Evolutionary conservation across 2,888 invertebrate species (phyloP).

Genomic region (Dasypogon diadema): DNA sequence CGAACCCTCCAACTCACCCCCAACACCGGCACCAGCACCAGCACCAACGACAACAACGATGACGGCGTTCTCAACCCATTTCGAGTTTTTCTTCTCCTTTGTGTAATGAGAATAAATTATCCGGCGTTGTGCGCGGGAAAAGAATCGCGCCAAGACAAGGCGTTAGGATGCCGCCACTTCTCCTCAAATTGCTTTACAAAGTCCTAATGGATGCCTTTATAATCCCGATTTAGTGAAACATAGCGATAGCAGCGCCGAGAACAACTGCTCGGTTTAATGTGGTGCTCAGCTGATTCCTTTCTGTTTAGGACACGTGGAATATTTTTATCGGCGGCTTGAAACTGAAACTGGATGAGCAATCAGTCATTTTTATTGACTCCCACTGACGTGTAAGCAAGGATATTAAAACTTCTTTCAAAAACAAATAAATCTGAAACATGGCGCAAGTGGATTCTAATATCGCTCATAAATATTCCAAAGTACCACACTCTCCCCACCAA

Average conservation of each 20-base stretch:
- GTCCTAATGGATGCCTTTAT: constrained; percentile 42
- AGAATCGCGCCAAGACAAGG: constrained; percentile 38
- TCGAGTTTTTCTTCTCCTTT: constrained; percentile 48
- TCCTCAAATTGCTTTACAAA: constrained; percentile 18
- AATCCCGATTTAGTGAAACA: constrained; percentile 41
- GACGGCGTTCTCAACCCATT: constrained; percentile 40
- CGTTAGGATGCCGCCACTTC: constrained; percentile 30
- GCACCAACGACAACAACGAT: constrained; percentile 9
- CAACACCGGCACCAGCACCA: not conserved
- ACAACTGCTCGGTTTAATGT: not conserved
- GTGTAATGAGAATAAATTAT: constrained; percentile 53
- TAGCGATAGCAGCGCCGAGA: constrained; percentile 6
- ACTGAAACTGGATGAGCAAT: not conserved
- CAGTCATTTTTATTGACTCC: not conserved
- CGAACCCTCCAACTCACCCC: constrained; percentile 24
- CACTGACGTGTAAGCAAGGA: not conserved
- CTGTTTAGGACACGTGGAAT: too few relatives aligned
- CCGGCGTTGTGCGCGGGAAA: constrained; percentile 50
- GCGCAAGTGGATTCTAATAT: too few relatives aligned
- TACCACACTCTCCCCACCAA: too few relatives aligned
- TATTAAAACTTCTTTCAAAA: not conserved
- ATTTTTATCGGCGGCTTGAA: too few relatives aligned
- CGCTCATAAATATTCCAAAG: too few relatives aligned
- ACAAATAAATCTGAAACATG: not conserved
- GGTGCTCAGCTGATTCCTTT: not conserved